Percentiles rank a stretch among this genome's conserved stretches.
Evolutionary conservation across 2,888 invertebrate genomes (phyloP).

Genomic region (Notocelia uddmanniana): DNA sequence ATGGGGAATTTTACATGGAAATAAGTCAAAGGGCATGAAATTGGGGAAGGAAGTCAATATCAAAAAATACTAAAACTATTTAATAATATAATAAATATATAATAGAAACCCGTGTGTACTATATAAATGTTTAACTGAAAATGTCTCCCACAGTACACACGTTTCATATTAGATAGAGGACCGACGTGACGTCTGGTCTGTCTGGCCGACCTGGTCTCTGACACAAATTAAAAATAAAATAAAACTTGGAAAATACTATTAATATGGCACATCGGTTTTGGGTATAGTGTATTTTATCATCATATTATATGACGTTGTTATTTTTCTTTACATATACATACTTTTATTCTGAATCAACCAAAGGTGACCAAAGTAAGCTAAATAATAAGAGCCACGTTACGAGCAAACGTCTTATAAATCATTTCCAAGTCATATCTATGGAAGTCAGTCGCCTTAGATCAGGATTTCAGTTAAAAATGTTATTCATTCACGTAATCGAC

Average conservation of each 20-base stretch:
- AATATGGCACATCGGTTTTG: background rate
- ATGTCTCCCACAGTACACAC: conserved; percentile 27
- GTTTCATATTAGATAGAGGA: too few species aligned
- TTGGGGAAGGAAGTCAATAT: background rate
- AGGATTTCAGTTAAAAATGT: too few species aligned
- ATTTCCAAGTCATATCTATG: background rate
- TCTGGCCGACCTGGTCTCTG: too few species aligned
- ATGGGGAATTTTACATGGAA: too few species aligned
- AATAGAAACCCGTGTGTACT: conserved; percentile 6
- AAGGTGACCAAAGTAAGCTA: too few species aligned
- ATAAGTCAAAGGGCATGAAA: background rate
- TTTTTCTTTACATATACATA: too few species aligned
- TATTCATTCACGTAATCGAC: background rate
- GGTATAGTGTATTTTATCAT: background rate
- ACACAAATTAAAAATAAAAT: conserved; percentile 2
- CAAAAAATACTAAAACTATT: too few species aligned
- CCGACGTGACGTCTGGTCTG: too few species aligned
- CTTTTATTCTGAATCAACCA: too few species aligned
- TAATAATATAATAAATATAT: background rate
- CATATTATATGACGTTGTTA: background rate
- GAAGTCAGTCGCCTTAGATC: background rate
- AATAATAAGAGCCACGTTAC: too few species aligned
- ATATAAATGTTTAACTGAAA: conserved; percentile 11
- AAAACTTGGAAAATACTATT: conserved; percentile 19
- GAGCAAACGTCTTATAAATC: too few species aligned